Conservation (phyloP, 53 echinoderm and acorn worm species). For the Crossaster papposus region DNA sequence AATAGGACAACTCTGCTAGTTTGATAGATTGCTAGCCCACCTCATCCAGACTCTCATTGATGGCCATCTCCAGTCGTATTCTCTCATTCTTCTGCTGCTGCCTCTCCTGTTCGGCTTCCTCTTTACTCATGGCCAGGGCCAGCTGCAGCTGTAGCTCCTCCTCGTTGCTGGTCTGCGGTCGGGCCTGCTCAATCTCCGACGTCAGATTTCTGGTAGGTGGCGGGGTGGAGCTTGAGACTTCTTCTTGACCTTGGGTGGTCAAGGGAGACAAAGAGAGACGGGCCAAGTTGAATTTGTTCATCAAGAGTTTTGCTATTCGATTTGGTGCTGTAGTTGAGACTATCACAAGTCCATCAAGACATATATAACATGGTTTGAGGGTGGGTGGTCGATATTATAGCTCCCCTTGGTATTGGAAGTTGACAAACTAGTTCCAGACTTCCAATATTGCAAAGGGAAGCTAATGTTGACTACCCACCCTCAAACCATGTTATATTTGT, state of each 20-base stretch:
- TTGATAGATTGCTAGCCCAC: background rate
- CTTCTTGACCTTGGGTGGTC: background rate
- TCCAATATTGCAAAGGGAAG: too few relatives aligned
- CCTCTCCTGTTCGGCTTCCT: conserved; percentile 85
- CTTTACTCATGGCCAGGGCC: conserved; percentile 96
- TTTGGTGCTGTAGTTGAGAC: too few relatives aligned
- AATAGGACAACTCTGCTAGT: too few relatives aligned
- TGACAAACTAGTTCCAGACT: too few relatives aligned
- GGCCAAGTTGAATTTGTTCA: background rate
- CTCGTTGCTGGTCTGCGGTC: conserved; percentile 94
- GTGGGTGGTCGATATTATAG: too few relatives aligned
- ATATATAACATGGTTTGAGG: too few relatives aligned
- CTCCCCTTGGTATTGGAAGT: too few relatives aligned
- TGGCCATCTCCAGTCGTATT: conserved; percentile 90
- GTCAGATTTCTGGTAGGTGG: conserved; percentile 59
- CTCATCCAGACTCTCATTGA: conserved; percentile 79
- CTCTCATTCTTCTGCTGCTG: conserved; percentile 81
- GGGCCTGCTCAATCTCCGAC: conserved; percentile 96
- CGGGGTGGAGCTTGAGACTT: conserved; percentile 47
- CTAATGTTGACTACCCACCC: too few relatives aligned
- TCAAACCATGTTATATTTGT: too few relatives aligned
- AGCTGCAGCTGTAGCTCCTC: conserved; percentile 97
- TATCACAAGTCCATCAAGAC: too few relatives aligned
- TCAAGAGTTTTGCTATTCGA: background rate
- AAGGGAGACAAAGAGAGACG: background rate